Base-by-base conservation (phyloP, 2,797 vertebrate genomes). In the Fratercula arctica region DNA sequence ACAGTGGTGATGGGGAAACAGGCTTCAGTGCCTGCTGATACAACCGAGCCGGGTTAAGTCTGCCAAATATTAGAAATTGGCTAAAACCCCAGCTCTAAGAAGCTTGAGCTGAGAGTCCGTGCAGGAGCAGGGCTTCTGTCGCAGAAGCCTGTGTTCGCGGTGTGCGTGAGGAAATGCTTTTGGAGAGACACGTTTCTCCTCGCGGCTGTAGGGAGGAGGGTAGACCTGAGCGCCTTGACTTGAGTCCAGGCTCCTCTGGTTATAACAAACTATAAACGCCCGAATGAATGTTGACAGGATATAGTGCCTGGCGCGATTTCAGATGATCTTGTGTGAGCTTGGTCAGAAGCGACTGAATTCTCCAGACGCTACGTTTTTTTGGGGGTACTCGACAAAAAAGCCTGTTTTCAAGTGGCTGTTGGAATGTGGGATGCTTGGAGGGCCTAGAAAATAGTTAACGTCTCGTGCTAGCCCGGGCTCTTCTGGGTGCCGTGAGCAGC, bases 91-190 rank as follows among this genome's bases (percentile, higher is more conserved):
- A 19, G 7, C 60, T 88, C 13, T 61, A 10, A 66, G 51, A 11
- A 56, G 59, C 26, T 64, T n/a, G 80, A 43, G 1, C 13, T 6
- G 43, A 5, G 29, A 20, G n/a, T 25, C 43, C 0, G 0, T 72
- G 81, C 51, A 61, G 70, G 39, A 76, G 53, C 33, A 20, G 54
- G 21, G 26, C 26, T 70, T 15, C 37, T 74, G 41, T 59, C 24
- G 2, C 35, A 24, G 77, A 4, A 54, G 54, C 51, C 60, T 2
- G 0, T 12, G 41, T 56, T 29, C 13, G 31, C 13, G 13, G 7
- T 2, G 26, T 23, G 35, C 1, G 8, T 37, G 74, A 61, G 68
- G 68, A 63, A 13, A 3, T 23, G 35, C 43, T 50, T 23, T 0
- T 39, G 70, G 77, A 75, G n/a, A 29, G 35, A 4, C 11, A 0